phyloP scores from a whole-genome alignment of 2,888 invertebrate species.

The Alentia gelatinosa region DNA sequence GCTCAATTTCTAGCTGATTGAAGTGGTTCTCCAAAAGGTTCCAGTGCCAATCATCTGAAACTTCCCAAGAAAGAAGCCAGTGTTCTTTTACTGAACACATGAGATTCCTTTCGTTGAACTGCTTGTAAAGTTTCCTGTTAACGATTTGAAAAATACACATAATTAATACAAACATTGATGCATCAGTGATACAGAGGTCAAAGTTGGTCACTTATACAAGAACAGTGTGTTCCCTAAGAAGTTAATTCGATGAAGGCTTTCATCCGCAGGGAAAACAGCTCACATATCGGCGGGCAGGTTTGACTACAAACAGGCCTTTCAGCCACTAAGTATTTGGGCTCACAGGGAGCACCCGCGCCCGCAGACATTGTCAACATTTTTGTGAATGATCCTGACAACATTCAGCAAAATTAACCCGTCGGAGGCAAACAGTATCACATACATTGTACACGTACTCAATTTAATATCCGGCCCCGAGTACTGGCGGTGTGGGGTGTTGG shows the following conservation, averaged over 20 bases:
- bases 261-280: not conserved
- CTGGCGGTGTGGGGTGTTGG: no score
- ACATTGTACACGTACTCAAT: slow-evolving; percentile 27
- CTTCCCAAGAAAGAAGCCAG: no score
- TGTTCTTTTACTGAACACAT: no score
- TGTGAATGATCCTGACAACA: slow-evolving; percentile 40
- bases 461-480: not conserved
- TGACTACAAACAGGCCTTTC: slow-evolving; percentile 38
- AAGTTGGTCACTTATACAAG: not conserved
- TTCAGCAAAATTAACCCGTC: slow-evolving; percentile 42
- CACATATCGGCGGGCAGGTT: not conserved
- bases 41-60: no score
- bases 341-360: not conserved
- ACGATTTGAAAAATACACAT: no score
- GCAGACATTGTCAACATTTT: slow-evolving; percentile 49
- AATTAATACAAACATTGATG: no score
- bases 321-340: slow-evolving; percentile 23
- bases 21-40: no score
- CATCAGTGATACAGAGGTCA: not conserved
- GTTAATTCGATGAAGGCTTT: not conserved
- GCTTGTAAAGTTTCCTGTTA: no score
- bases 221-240: slow-evolving; percentile 3
- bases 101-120: no score
- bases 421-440: slow-evolving; percentile 1
- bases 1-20: no score